phyloP scores from a whole-genome alignment of 1,140 invertebrate species.

The Helicoverpa zea region DNA sequence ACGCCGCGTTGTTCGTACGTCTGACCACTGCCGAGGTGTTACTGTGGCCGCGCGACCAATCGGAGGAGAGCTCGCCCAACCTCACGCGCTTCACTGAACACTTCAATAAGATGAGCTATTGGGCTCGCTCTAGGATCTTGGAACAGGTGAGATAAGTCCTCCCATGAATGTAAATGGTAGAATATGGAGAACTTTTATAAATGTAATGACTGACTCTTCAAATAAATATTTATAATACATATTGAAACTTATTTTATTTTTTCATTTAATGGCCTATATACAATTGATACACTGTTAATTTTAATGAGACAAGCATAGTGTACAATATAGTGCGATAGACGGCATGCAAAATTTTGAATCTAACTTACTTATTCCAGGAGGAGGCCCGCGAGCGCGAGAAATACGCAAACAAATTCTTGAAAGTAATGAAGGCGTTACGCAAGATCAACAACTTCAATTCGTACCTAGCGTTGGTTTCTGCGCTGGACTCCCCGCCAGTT shows the following conservation, averaged over 20 bases:
- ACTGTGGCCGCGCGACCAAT: constrained; percentile 98
- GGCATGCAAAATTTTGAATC: neutral
- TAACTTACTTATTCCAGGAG: constrained; percentile 70
- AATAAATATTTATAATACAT: no score
- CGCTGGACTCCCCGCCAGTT: constrained; percentile 98
- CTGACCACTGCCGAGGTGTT: constrained; percentile 99
- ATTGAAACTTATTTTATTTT: no score
- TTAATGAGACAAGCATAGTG: no score
- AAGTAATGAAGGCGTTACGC: constrained; percentile 99
- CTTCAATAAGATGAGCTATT: constrained; percentile 99
- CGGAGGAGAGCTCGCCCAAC: constrained; percentile 98
- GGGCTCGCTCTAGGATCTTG: constrained; percentile 92
- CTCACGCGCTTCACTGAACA: constrained; percentile 99
- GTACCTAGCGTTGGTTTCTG: constrained; percentile 98
- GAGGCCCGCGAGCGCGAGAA: constrained; percentile 98
- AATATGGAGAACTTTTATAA: no score
- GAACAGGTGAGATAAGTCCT: constrained; percentile 80
- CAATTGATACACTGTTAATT: no score
- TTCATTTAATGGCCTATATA: no score
- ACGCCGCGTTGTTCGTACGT: constrained; percentile 98
- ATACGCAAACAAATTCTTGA: constrained; percentile 98
- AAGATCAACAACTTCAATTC: constrained; percentile 99
- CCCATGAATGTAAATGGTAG: no score
- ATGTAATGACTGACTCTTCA: no score
- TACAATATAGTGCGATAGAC: no score